phyloP scores from a whole-genome alignment of 2,113 vertebrate genomes.

The Cyprinodon variegatus region DNA sequence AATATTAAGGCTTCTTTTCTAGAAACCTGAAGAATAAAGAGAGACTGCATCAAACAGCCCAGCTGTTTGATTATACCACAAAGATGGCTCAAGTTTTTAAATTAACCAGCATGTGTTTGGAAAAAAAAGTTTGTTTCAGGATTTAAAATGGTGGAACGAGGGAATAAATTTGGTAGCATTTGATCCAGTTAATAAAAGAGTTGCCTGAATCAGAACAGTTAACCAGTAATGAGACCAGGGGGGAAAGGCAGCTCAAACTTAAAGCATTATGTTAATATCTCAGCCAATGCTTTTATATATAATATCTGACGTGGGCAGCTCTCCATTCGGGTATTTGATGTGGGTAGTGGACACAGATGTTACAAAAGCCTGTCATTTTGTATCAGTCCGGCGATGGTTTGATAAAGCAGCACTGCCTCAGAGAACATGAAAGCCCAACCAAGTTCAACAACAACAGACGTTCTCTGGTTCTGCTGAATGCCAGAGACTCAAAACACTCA shows the following conservation, averaged over 20 bases:
- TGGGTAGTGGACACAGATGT: conserved; percentile 36
- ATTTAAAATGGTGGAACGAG: neutral
- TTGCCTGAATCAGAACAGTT: neutral
- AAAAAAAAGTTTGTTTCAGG: neutral
- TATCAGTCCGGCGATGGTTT: conserved; percentile 38
- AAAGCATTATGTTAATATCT: neutral
- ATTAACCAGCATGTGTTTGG: neutral
- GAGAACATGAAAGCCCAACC: conserved; percentile 53
- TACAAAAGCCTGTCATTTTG: conserved; percentile 46
- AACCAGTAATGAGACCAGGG: neutral
- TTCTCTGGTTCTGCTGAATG: conserved; percentile 62
- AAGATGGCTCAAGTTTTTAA: neutral
- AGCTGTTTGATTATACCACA: neutral
- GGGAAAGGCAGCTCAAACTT: neutral
- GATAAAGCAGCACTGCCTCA: conserved; percentile 35
- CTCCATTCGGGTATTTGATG: conserved; percentile 16
- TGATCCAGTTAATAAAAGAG: neutral
- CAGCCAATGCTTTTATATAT: neutral
- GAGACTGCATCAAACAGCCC: neutral
- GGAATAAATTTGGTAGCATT: neutral
- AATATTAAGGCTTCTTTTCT: neutral
- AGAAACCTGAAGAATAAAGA: neutral
- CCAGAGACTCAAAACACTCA: conserved; percentile 67
- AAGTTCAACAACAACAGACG: conserved; percentile 57
- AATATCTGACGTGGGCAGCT: neutral